phyloP scores from a whole-genome alignment of 2,888 invertebrate species.

The Synanthedon myopaeformis region DNA sequence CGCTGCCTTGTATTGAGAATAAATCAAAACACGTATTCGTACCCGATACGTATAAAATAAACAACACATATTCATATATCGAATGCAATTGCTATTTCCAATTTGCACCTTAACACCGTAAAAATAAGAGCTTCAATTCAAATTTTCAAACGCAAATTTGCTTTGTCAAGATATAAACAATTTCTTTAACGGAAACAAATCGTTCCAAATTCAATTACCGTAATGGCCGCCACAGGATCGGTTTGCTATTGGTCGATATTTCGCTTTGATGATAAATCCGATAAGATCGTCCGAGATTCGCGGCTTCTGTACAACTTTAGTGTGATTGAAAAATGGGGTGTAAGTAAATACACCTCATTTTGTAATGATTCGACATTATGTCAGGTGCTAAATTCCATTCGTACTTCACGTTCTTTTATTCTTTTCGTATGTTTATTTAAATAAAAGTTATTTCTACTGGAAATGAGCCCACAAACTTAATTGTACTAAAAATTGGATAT shows the following conservation, averaged over 20 bases:
- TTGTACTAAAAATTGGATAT: no score
- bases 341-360: no score
- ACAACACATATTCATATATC: neutral
- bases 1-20: conserved; percentile 3
- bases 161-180: conserved; percentile 30
- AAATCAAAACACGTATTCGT: conserved; percentile 10
- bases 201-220: conserved; percentile 37
- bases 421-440: no score
- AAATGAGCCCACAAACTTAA: no score
- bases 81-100: neutral
- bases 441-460: no score
- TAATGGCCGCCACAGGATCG: conserved; percentile 25
- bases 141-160: conserved; percentile 1
- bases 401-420: no score
- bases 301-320: neutral
- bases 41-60: neutral
- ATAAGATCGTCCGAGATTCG: neutral
- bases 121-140: neutral
- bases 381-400: no score
- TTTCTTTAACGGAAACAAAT: conserved; percentile 41
- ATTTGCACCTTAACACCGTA: neutral
- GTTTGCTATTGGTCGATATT: neutral
- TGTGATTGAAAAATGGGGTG: neutral
- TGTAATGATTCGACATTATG: no score
- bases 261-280: neutral